These are phyloP conservation scores for Brachionus rubens DNA, from an alignment of 1,140 invertebrate genomes.

Conservation along the genomic window DNA sequence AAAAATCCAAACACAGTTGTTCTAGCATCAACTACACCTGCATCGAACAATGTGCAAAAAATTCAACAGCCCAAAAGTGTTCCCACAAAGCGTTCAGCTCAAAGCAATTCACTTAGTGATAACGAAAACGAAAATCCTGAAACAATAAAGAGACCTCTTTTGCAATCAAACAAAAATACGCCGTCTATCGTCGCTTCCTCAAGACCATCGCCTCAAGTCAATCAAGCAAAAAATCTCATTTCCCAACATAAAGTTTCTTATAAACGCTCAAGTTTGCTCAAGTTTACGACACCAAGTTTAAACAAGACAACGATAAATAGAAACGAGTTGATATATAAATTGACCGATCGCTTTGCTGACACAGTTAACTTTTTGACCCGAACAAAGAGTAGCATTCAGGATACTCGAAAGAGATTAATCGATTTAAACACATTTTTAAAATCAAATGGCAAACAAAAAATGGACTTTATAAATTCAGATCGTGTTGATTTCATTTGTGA, in stretches of 20 bases:
- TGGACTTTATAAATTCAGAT: neutral
- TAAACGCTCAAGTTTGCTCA: neutral
- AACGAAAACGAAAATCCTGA: slow-evolving; percentile 26
- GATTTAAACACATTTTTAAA: neutral
- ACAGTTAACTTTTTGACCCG: neutral
- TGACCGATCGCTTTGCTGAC: neutral
- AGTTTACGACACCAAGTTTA: neutral
- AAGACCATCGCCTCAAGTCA: too few relatives aligned
- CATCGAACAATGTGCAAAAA: slow-evolving; percentile 33
- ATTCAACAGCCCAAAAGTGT: slow-evolving; percentile 12
- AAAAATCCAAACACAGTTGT: slow-evolving; percentile 4
- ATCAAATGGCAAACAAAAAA: neutral
- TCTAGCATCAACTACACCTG: neutral
- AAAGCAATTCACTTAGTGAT: neutral
- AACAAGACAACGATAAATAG: neutral
- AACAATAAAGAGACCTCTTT: neutral
- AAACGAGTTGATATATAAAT: neutral
- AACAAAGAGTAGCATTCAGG: neutral
- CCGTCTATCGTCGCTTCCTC: neutral
- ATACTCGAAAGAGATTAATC: neutral
- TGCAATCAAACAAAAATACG: neutral
- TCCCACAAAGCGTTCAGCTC: slow-evolving; percentile 3
- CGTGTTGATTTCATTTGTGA: slow-evolving; percentile 10
- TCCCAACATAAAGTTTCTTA: too few relatives aligned
- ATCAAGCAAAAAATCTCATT: too few relatives aligned